Evolutionary conservation across 2,888 invertebrate species (phyloP).

Genomic region (Temnothorax rugatulus): DNA sequence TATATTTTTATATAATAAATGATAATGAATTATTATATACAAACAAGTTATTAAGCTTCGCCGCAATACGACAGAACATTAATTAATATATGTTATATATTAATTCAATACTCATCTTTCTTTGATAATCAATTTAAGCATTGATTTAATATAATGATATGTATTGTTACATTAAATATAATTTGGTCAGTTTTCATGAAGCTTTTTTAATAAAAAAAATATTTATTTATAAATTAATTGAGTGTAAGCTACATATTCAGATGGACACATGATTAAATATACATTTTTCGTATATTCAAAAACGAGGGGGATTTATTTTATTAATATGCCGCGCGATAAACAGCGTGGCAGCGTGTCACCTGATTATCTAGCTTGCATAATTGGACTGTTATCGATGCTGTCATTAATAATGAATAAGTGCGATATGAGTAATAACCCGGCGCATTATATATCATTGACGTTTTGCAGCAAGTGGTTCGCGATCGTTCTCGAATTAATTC

Average conservation of each 20-base stretch:
- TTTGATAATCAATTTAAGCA: constrained; percentile 3
- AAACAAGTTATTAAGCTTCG: neutral
- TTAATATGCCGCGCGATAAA: neutral
- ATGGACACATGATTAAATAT: constrained; percentile 6
- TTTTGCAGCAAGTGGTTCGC: constrained; percentile 54
- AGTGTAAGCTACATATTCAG: neutral
- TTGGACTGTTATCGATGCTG: constrained; percentile 47
- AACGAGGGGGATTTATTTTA: constrained; percentile 12
- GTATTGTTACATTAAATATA: neutral
- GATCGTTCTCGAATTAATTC: constrained; percentile 64
- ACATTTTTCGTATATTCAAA: neutral
- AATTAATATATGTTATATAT: neutral
- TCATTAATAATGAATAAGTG: constrained; percentile 51
- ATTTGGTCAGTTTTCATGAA: neutral
- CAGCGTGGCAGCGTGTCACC: constrained; percentile 3
- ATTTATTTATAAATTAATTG: neutral
- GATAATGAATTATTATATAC: neutral
- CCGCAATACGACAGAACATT: neutral
- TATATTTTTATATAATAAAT: neutral
- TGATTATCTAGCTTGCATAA: constrained; percentile 54
- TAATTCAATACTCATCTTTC: neutral
- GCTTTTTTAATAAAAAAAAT: neutral
- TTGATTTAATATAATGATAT: neutral
- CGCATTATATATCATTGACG: constrained; percentile 46
- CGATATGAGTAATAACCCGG: constrained; percentile 39